A percentile compares a stretch with the other conserved stretches of the same genome.
Evolutionary conservation across 2,888 invertebrate genomes (phyloP).

Genomic region (Drosophila meridionalis): DNA sequence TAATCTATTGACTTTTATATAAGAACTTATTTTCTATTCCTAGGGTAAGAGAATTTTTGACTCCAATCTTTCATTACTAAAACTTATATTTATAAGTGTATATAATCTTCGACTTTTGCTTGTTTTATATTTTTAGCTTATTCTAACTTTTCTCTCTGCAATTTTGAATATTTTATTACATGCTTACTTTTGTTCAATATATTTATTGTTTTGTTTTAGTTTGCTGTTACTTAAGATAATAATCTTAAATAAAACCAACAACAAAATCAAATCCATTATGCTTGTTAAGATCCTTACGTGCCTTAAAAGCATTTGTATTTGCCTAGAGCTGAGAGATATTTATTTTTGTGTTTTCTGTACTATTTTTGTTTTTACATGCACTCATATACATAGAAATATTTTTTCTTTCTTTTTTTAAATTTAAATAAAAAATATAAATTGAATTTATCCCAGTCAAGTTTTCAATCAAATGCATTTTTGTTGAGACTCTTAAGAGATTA

Average conservation of each 20-base stretch:
- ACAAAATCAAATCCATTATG: constrained; percentile 2
- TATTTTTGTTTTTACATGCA: no score
- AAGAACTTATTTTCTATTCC: no score
- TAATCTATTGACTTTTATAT: no score
- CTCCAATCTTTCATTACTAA: not conserved
- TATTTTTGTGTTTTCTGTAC: constrained; percentile 5
- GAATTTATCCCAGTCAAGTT: not conserved
- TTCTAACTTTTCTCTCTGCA: not conserved
- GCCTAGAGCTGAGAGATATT: not conserved
- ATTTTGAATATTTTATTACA: constrained; percentile 1
- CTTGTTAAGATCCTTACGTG: not conserved
- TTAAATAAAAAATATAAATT: constrained; percentile 1
- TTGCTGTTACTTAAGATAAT: not conserved
- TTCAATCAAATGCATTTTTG: not conserved
- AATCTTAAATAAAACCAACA: not conserved
- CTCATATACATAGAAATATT: no score
- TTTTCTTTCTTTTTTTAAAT: no score
- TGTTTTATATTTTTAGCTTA: no score
- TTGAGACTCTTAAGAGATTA: not conserved
- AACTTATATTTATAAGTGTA: not conserved
- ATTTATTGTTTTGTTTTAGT: not conserved
- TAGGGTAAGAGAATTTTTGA: no score
- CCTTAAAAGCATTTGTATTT: constrained; percentile 8
- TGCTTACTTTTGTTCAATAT: not conserved
- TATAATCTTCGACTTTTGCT: not conserved